These are phyloP conservation scores for Malurus cyaneus DNA, from an alignment of 2,113 vertebrate genomes.

Conservation along the genomic window DNA sequence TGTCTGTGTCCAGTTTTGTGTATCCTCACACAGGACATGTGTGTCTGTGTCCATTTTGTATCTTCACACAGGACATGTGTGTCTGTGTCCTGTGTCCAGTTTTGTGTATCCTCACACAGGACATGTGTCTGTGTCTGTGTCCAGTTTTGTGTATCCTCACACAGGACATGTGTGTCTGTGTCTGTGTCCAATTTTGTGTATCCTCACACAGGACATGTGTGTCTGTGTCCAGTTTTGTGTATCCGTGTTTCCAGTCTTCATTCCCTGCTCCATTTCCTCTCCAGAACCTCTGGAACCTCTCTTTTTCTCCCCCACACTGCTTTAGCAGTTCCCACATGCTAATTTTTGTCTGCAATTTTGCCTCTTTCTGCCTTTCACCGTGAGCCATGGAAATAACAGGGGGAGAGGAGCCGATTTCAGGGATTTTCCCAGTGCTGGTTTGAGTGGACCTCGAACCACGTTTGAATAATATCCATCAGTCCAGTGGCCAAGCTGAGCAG, in stretches of 20 bases:
- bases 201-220: too few species aligned
- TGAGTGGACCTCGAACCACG: too few species aligned
- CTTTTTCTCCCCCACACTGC: accelerated
- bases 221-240: accelerated
- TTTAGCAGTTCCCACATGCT: neutral
- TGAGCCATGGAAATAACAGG: accelerated
- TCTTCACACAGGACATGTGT: too few species aligned
- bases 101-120: too few species aligned
- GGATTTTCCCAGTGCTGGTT: neutral
- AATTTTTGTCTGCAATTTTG: neutral
- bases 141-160: too few species aligned
- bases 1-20: too few species aligned
- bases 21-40: too few species aligned
- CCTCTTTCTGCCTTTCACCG: neutral
- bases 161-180: too few species aligned
- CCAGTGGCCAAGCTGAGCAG: too few species aligned
- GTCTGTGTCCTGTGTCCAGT: too few species aligned
- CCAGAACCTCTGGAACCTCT: accelerated
- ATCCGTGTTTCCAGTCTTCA: accelerated
- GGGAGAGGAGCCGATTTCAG: accelerated
- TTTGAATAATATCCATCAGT: too few species aligned
- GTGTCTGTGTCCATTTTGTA: accelerated
- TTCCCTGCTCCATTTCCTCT: neutral
- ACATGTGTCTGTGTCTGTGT: accelerated
- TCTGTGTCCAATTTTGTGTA: too few species aligned